Percentiles rank a stretch among this genome's conserved stretches.
These are phyloP conservation scores for Lapara coniferarum DNA, from an alignment of 2,888 invertebrate genomes.

Conservation along the genomic window DNA sequence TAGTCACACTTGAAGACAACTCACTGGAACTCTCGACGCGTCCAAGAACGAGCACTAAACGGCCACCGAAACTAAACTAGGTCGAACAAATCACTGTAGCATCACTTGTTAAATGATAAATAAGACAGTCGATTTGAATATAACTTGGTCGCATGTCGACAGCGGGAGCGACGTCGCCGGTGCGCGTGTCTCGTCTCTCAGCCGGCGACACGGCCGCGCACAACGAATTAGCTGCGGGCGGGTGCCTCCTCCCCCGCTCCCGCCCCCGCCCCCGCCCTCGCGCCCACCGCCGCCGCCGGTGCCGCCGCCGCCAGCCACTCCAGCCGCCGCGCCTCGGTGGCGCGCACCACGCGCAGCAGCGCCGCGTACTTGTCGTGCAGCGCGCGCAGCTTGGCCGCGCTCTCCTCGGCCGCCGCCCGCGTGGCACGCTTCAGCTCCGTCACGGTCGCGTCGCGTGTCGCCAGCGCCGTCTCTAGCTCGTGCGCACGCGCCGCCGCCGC, in stretches of 20 bases:
- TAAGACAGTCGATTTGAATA: not conserved
- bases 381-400: conserved; percentile 82
- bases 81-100: not conserved
- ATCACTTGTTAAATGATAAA: not conserved
- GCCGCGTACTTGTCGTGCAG: conserved; percentile 84
- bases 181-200: conserved; percentile 81
- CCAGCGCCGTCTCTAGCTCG: conserved; percentile 66
- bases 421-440: conserved; percentile 75
- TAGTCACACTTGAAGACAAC: not conserved
- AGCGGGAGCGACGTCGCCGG: conserved; percentile 42
- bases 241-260: conserved; percentile 23
- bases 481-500: conserved; percentile 74
- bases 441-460: conserved; percentile 69
- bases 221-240: conserved; percentile 30
- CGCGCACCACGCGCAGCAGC: conserved; percentile 82
- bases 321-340: conserved; percentile 80
- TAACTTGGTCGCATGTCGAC: not conserved
- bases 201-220: conserved; percentile 41
- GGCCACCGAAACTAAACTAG: not conserved
- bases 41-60: not conserved
- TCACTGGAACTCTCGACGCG: not conserved
- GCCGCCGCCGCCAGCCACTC: conserved; percentile 71
- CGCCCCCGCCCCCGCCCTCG: conserved; percentile 76
- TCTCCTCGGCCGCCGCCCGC: conserved; percentile 83
- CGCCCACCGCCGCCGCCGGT: conserved; percentile 51